Conservation (phyloP, 2,113 vertebrate species). For the Tiliqua scincoides region DNA sequence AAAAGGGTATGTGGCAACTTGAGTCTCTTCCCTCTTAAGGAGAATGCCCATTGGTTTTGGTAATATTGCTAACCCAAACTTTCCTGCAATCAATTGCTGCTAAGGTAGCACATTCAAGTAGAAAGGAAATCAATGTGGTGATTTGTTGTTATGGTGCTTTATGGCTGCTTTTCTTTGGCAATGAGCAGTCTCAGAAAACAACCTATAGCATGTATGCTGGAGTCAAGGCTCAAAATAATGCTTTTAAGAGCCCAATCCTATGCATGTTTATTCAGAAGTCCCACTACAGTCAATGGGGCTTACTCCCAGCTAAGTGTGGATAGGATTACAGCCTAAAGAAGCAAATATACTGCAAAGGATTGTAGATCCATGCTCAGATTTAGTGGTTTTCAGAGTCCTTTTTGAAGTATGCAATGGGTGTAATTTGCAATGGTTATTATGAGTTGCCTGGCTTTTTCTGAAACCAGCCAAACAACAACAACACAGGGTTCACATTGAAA, state of each 20-base stretch:
- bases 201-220: neutral
- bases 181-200: neutral
- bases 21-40: neutral
- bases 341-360: neutral
- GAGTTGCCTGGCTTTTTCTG: neutral
- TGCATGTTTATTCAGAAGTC: too few relatives aligned
- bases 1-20: neutral
- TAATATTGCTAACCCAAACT: neutral
- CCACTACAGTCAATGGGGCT: too few relatives aligned
- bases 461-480: neutral
- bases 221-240: neutral
- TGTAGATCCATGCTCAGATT: neutral
- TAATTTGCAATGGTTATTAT: neutral
- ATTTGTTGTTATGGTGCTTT: neutral
- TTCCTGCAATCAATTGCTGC: conserved; percentile 1
- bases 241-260: too few relatives aligned
- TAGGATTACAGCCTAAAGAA: too few relatives aligned
- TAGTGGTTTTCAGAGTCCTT: neutral
- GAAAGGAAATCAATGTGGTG: neutral
- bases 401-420: neutral
- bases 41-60: neutral
- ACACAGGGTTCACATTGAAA: neutral
- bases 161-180: neutral
- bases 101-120: rapidly evolving
- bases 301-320: too few relatives aligned